phyloP scores from a whole-genome alignment of 2,888 invertebrate species.

The Cosmorhoe ocellata region DNA sequence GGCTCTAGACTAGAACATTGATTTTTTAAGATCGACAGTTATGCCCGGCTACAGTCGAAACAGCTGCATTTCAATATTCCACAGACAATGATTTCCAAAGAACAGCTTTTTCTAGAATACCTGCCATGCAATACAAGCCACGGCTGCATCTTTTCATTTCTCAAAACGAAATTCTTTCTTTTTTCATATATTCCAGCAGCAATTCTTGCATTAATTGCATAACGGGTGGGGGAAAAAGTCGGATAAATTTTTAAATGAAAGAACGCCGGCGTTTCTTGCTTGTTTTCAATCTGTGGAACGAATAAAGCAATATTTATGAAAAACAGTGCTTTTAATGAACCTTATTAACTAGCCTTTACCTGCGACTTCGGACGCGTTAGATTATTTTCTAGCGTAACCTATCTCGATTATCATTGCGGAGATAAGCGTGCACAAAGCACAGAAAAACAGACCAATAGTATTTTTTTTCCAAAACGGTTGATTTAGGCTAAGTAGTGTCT shows the following conservation, averaged over 20 bases:
- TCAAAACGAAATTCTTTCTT: constrained; percentile 10
- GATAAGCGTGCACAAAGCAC: too few species aligned
- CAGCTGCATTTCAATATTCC: too few species aligned
- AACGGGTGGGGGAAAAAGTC: constrained; percentile 25
- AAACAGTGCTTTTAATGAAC: constrained; percentile 3
- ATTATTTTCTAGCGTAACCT: too few species aligned
- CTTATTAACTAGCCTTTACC: too few species aligned
- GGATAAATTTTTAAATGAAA: constrained; percentile 24
- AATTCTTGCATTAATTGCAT: constrained; percentile 27
- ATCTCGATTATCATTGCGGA: too few species aligned
- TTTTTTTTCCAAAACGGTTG: too few species aligned
- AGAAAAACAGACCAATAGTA: too few species aligned
- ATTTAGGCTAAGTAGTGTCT: too few species aligned
- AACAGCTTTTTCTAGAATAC: constrained; percentile 1
- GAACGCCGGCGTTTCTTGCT: constrained; percentile 23
- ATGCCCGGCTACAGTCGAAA: too few species aligned
- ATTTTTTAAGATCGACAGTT: too few species aligned
- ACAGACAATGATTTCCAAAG: constrained; percentile 5
- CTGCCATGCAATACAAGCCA: neutral
- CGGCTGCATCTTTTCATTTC: constrained; percentile 1
- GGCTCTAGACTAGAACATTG: too few species aligned
- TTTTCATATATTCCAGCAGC: constrained; percentile 25
- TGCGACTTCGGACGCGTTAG: too few species aligned
- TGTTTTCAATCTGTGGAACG: constrained; percentile 19
- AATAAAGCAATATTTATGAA: constrained; percentile 23